Base-by-base conservation (phyloP, 2,888 invertebrate genomes). In the Caradrina clavipalpis region DNA sequence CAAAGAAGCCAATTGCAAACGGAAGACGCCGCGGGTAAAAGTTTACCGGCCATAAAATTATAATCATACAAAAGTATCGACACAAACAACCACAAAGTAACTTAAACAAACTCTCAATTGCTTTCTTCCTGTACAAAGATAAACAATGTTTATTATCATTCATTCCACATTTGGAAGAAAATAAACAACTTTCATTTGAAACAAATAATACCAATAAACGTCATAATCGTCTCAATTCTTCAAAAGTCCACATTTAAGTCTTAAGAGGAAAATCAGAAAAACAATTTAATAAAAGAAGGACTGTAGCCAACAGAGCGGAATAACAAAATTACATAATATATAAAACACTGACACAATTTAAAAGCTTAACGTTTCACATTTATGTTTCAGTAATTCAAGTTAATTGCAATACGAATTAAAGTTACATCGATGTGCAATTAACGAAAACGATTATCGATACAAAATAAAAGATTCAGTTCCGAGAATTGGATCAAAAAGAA, bases 41-140 rank as follows among this genome's bases (percentile, higher is more conserved):
- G 80, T 76, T 80, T 54, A 61, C 60, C 54, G 60, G 39, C 47
- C 63, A 55, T 80, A 69, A 76, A 69, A 76, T 80, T 76, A 69
- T 80, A 76, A 76, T 63, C 76, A 69, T 50, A 45, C 63, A 13
- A 69, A 76, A 76, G 62, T 80, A 69, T 76, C 60, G 35, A 51
- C 76, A 80, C 59, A 79, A 76, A 75, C 76, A 79, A 62, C 61
- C 50, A 62, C 22, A 69, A 80, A 80, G 60, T 42, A 54, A 69
- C 63, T 76, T 63, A 31, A 51, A 60, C 59, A 55, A 76, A 80
- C 59, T 80, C 69, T 47, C 76, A 64, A 77, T 77, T 64, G 55
- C 54, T 76, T 80, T 19, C 76, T 69, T 76, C 77, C 81, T 56
- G 53, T 7, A 35, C 13, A 55, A 61, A 71, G 49, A 60, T 77